These are phyloP conservation scores for Glossophaga mutica DNA, from an alignment of 2,797 vertebrate species.

Conservation along the genomic window DNA sequence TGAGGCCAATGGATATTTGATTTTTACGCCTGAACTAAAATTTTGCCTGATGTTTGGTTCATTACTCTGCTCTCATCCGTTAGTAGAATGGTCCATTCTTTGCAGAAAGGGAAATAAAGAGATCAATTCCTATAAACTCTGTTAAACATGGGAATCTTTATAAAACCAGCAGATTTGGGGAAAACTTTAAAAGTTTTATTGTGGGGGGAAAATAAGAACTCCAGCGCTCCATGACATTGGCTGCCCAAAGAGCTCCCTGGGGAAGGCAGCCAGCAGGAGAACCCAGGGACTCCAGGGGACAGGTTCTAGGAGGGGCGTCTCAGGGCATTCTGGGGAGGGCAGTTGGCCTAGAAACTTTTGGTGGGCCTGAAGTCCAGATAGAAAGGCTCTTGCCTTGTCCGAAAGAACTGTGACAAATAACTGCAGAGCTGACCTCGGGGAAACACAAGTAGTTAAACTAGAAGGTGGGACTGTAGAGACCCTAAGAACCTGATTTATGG, in stretches of 20 bases:
- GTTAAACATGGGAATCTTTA: not conserved
- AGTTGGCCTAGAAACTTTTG: not conserved
- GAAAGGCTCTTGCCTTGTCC: not conserved
- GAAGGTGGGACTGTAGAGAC: not conserved
- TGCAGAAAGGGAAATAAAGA: not conserved
- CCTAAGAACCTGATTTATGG: conserved; percentile 49
- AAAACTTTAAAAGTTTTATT: not conserved
- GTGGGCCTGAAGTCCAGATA: not conserved
- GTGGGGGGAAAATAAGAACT: not conserved
- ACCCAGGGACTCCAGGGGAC: too few species aligned
- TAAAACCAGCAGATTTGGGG: not conserved
- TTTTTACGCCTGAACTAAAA: not conserved
- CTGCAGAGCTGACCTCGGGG: not conserved
- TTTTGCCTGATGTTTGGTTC: not conserved
- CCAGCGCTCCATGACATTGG: not conserved
- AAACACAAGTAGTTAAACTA: conserved; percentile 10
- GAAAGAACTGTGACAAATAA: not conserved
- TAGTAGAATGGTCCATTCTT: not conserved
- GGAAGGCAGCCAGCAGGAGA: not conserved
- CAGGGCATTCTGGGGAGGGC: not conserved
- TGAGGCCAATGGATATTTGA: not conserved
- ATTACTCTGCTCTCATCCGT: not conserved
- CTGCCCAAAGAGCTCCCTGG: not conserved
- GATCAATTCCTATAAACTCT: not conserved
- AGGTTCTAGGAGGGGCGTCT: not conserved